Conservation (phyloP, 1,140 invertebrate genomes). For the Pteromalus puparum region DNA sequence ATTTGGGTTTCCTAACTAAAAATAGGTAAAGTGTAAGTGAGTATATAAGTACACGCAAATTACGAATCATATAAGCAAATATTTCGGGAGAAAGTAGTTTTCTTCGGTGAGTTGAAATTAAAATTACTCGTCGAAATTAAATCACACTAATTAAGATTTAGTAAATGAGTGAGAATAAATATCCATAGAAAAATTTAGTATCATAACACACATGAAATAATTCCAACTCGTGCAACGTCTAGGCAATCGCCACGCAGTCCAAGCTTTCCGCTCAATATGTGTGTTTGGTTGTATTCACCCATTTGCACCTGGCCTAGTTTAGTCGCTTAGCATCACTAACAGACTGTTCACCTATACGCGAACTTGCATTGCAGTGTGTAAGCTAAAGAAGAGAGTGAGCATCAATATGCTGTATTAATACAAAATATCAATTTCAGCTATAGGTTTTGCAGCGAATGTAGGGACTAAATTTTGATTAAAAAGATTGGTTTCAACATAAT, state of each 20-base stretch:
- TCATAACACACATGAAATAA: no score
- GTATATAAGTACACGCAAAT: background rate
- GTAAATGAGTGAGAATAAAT: no score
- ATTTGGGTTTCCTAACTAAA: no score
- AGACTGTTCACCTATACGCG: background rate
- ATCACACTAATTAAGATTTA: no score
- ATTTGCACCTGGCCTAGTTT: conserved; percentile 20
- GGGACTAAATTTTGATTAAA: no score
- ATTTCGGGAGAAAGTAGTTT: background rate
- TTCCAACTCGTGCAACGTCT: background rate
- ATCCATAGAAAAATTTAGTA: no score
- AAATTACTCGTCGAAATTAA: background rate
- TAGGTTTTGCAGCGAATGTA: no score
- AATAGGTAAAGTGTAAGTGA: background rate
- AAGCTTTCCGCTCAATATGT: background rate
- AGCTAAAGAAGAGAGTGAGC: background rate
- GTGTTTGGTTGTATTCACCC: background rate
- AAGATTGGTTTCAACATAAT: no score
- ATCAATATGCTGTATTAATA: no score
- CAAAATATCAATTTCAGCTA: no score
- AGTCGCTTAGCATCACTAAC: background rate
- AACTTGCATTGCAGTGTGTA: background rate
- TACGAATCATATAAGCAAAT: background rate
- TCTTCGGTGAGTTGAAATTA: background rate
- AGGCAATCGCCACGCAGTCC: background rate